A percentile compares a stretch with the other conserved stretches of the same genome.
Conservation (phyloP, 2,797 vertebrate species). For the Ceryle rudis region DNA sequence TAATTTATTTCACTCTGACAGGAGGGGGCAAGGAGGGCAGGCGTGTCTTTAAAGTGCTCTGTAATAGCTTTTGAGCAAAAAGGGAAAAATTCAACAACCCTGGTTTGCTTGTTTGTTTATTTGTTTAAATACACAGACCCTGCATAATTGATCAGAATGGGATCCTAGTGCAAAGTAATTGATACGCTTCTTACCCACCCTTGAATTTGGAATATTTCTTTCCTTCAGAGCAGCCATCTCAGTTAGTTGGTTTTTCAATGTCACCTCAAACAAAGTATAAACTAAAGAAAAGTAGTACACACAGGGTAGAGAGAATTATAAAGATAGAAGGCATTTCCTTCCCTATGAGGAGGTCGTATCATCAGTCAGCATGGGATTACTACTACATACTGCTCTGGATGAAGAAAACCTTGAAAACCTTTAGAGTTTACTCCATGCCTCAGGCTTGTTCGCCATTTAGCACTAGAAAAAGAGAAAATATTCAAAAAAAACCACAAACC, state of each 20-base stretch:
- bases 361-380: conserved; percentile 7
- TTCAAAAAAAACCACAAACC: background rate
- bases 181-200: background rate
- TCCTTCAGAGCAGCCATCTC: background rate
- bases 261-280: conserved; percentile 6
- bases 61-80: background rate
- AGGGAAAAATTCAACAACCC: background rate
- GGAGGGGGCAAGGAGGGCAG: background rate
- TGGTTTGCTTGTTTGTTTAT: background rate
- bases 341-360: background rate
- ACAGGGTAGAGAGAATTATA: background rate
- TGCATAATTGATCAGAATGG: background rate
- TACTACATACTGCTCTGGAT: background rate
- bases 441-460: conserved; percentile 9
- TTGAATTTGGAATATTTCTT: background rate
- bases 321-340: conserved; percentile 1
- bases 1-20: background rate
- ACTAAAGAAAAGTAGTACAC: background rate
- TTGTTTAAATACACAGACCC: background rate
- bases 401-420: background rate
- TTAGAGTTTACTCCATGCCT: conserved; percentile 23
- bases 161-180: background rate
- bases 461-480: background rate
- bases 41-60: background rate
- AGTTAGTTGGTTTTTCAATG: background rate